Evolutionary conservation across 2,113 vertebrate species (phyloP), one percentile per base, ranked within the genome.

Genomic region (Amia ocellicauda): DNA sequence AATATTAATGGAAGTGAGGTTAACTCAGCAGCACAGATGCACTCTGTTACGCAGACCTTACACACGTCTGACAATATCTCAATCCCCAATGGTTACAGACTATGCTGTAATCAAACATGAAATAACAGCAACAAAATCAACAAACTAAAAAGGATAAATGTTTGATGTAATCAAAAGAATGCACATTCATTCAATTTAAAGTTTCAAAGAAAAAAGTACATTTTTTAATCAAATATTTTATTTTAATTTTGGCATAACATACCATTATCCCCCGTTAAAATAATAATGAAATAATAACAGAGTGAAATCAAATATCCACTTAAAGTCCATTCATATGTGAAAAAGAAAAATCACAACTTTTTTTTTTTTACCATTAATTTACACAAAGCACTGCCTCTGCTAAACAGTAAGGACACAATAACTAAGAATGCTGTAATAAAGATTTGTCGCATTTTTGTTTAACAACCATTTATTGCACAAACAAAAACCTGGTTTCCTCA

Each of bases 261-360:
- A n/a, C n/a, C n/a, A n/a, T n/a, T n/a, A n/a, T n/a, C n/a, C n/a
- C 31, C 11, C 31, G 5, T 7, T 36, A 36, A 36, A 36, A 36
- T 11, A 36, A 36, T 36, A 5, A 36, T n/a, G n/a, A n/a, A n/a
- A n/a, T n/a, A n/a, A n/a, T n/a, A n/a, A n/a, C n/a, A n/a, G n/a
- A n/a, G n/a, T n/a, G n/a, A n/a, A n/a, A n/a, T 62, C 58, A 66
- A 74, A 67, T 69, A 74, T 71, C 53, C 50, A n/a, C n/a, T n/a
- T n/a, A n/a, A n/a, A 43, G 61, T 61, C 55, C 64, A 63, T 64
- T 66, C 56, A 69, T 47, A 77, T 69, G 63, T 71, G 58, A 74
- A 74, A 69, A 36, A 58, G 22, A 68, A 62, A 62, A 70, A 62
- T 70, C 68, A 68, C 66, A 74, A 56, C 41, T 36, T n/a, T 47